Conservation (phyloP, 2,113 vertebrate species). For the Cyanoramphus novaezelandiae region DNA sequence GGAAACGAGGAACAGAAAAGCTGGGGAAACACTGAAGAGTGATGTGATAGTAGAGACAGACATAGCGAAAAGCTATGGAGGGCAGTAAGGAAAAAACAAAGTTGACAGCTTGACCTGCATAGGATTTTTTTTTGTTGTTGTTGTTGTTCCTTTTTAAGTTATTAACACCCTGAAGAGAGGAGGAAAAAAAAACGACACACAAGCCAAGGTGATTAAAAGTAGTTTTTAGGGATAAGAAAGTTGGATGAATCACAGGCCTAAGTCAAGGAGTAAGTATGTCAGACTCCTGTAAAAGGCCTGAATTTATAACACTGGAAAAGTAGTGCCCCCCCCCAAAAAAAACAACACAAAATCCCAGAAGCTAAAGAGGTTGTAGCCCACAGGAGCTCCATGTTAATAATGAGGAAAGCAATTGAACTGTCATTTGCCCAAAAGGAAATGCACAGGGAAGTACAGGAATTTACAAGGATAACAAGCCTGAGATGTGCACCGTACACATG, state of each 20-base stretch:
- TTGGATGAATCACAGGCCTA: background rate
- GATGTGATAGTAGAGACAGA: background rate
- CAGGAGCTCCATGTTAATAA: background rate
- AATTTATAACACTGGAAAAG: background rate
- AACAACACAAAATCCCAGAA: background rate
- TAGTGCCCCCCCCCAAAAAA: background rate
- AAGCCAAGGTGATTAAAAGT: background rate
- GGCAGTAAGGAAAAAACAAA: background rate
- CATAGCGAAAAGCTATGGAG: background rate
- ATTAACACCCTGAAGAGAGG: background rate
- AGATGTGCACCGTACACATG: rapidly evolving
- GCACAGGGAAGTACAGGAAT: background rate
- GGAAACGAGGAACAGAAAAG: background rate
- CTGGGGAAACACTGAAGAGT: background rate
- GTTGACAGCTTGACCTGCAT: background rate
- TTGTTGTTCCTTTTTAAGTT: background rate
- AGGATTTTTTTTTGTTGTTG: background rate
- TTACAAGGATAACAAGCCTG: background rate
- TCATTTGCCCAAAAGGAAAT: background rate
- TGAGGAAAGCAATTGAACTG: background rate
- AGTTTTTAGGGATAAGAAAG: background rate
- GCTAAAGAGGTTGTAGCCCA: background rate
- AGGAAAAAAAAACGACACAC: background rate
- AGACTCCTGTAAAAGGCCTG: background rate
- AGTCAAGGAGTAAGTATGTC: background rate